Base-by-base conservation (phyloP, 1,140 invertebrate genomes). In the Euwallacea similis region DNA sequence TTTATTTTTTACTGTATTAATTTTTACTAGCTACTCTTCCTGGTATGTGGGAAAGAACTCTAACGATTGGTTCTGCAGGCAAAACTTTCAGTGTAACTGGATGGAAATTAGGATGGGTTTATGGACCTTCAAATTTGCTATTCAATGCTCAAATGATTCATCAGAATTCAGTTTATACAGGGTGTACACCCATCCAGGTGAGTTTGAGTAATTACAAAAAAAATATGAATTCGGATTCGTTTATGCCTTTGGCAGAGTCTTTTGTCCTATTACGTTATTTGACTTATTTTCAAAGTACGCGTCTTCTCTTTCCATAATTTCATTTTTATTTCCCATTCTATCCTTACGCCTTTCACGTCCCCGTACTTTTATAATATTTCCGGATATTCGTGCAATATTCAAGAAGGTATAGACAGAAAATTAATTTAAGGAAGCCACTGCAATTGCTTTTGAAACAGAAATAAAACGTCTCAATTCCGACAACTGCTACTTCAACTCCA, bases 61-160 rank as follows among this genome's bases (percentile, higher is more conserved):
- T 99, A 16, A 98, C 98, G 0, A 91, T 99, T 77, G 96, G 98
- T 0, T 98, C 96, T 58, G 97, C 96, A 0, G 98, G 98, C 0
- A 99, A 99, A 86, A 96, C 95, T 0, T 99, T 99, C 83, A 96
- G 94, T 75, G 94, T 96, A 6, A 99, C 98, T 6, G 98, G 98
- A 3, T 97, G 95, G 96, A 98, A 97, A 86, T 88, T 90, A 7
- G 97, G 97, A n/a, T 99, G 98, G 97, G 93, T 93, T 0, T 95
- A 98, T 81, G 95, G 93, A 3, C 94, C 95, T 1, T 86, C 87
- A 7, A 83, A 89, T 75, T 83, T 98, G 3, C 89, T 98, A 69
- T 82, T 83, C 41, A 93, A 97, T 76, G 81, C 96, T 16, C 90
- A 93, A 81, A 87, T 93, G 64, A 89, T 98, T 10, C 97, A 98